Conservation (phyloP, 2,113 vertebrate genomes). For the Anarrhichthys ocellatus region DNA sequence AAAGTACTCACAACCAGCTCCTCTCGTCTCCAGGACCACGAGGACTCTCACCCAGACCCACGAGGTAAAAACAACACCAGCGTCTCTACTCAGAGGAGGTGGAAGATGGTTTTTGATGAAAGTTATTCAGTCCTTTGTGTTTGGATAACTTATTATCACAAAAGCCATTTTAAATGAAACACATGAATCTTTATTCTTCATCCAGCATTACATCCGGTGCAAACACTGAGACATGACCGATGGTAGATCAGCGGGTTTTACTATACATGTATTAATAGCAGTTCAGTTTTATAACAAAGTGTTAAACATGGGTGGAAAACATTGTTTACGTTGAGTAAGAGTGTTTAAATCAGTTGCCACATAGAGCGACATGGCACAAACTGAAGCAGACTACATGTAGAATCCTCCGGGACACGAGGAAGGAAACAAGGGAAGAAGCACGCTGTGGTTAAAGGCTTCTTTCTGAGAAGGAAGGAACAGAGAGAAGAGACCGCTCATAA, state of each 20-base stretch:
- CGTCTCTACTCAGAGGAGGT: neutral
- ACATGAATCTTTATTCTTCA: conserved; percentile 81
- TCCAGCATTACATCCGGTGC: conserved; percentile 86
- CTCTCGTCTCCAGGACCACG: too few relatives aligned
- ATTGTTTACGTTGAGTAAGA: conserved; percentile 71
- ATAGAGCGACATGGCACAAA: conserved; percentile 54
- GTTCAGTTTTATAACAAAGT: conserved; percentile 83
- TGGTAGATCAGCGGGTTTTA: conserved; percentile 78
- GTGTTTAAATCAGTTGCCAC: conserved; percentile 73
- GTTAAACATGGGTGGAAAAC: conserved; percentile 68
- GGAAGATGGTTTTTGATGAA: neutral
- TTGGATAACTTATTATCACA: conserved; percentile 12
- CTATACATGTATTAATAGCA: conserved; percentile 75
- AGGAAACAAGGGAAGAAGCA: conserved; percentile 41
- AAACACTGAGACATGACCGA: conserved; percentile 87
- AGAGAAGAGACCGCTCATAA: conserved; percentile 41
- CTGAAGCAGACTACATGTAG: conserved; percentile 65
- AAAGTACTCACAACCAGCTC: too few relatives aligned
- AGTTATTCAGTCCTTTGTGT: neutral
- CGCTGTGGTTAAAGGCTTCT: conserved; percentile 29
- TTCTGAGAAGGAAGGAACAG: conserved; percentile 20
- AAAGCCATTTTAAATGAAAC: conserved; percentile 53
- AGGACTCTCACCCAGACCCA: too few relatives aligned
- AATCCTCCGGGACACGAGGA: conserved; percentile 45
- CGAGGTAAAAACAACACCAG: neutral